A percentile compares a stretch with the other conserved stretches of the same genome.
phyloP scores from a whole-genome alignment of 2,797 vertebrate species.

The Corythornis leucogaster region DNA sequence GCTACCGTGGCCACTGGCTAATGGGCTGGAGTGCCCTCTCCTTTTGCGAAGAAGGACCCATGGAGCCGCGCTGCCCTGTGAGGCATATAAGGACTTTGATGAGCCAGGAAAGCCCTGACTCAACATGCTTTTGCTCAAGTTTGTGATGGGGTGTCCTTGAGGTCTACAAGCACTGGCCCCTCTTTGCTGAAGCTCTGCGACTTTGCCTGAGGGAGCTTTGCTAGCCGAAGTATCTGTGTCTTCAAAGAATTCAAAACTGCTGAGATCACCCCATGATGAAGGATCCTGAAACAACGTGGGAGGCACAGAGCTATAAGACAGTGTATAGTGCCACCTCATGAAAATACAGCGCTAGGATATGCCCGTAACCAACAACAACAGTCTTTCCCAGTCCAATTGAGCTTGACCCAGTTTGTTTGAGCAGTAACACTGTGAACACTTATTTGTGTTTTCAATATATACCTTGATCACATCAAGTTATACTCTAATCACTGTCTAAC shows the following conservation, averaged over 20 bases:
- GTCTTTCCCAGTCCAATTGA: background rate
- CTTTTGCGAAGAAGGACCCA: constrained; percentile 80
- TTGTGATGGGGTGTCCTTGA: constrained; percentile 74
- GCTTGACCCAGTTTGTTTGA: background rate
- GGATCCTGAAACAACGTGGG: constrained; percentile 89
- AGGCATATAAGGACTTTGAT: constrained; percentile 77
- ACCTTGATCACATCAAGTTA: background rate
- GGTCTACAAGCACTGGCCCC: constrained; percentile 72
- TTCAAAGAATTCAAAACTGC: constrained; percentile 84
- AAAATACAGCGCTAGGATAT: constrained; percentile 64
- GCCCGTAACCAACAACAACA: constrained; percentile 5
- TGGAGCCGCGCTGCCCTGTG: constrained; percentile 74
- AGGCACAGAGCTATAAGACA: constrained; percentile 83
- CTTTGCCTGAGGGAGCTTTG: constrained; percentile 77
- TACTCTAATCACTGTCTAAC: background rate
- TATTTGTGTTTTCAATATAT: background rate
- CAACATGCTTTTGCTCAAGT: constrained; percentile 66
- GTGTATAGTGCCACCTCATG: constrained; percentile 72
- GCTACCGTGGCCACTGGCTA: constrained; percentile 76
- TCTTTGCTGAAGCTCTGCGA: constrained; percentile 75
- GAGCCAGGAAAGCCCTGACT: constrained; percentile 77
- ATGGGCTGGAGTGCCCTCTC: constrained; percentile 75
- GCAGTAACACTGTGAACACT: background rate
- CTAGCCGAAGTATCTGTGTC: constrained; percentile 79
- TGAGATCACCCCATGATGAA: constrained; percentile 87